Evolutionary conservation across 23 tunicate genomes (phyloP).

Genomic region (Styela clava): DNA sequence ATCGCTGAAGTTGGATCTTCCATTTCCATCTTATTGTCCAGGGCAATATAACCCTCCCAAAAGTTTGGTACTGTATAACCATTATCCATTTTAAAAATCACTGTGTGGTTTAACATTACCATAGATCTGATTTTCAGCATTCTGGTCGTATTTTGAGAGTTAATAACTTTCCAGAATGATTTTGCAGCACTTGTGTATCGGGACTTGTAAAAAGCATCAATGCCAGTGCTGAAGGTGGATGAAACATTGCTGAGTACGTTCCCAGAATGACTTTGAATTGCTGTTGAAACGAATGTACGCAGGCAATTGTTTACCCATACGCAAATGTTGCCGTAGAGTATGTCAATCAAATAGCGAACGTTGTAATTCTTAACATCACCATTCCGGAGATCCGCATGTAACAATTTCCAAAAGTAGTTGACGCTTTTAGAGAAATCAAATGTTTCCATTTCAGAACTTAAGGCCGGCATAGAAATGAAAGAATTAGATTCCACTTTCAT

Average conservation of each 20-base stretch:
- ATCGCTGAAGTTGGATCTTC: too few species aligned
- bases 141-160: neutral
- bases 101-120: neutral
- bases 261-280: neutral
- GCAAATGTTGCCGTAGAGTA: neutral
- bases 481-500: neutral
- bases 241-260: neutral
- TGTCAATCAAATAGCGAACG: neutral
- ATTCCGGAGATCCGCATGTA: neutral
- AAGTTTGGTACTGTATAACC: neutral
- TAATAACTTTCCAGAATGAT: neutral
- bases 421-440: neutral
- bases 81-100: neutral
- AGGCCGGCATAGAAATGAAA: neutral
- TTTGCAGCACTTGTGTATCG: neutral
- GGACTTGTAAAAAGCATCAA: neutral
- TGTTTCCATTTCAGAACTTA: neutral
- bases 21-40: too few species aligned
- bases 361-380: neutral
- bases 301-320: neutral
- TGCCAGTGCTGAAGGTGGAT: neutral
- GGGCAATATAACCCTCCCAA: too few species aligned
- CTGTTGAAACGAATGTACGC: neutral
- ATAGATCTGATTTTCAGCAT: neutral
- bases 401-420: neutral